Conservation (phyloP, 2,113 vertebrate genomes). For the Mus spicilegus region DNA sequence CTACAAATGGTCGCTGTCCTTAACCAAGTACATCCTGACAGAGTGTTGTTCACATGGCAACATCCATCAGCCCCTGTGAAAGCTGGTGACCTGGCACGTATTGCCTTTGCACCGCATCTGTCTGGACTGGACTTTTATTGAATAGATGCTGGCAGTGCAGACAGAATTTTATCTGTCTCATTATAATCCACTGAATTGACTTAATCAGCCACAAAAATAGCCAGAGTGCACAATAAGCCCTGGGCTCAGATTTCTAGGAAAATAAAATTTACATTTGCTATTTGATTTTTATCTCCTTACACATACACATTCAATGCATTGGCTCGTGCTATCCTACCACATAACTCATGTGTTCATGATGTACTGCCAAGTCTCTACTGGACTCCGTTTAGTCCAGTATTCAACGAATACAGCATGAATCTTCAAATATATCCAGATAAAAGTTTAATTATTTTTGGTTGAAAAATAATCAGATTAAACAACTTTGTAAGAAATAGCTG, state of each 20-base stretch:
- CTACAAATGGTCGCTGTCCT: slow-evolving; percentile 18
- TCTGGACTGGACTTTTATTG: slow-evolving; percentile 36
- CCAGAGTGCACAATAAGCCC: not conserved
- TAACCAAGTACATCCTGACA: slow-evolving; percentile 2
- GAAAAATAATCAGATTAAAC: not conserved
- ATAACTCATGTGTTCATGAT: not conserved
- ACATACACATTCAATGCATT: not conserved
- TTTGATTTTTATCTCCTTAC: not conserved
- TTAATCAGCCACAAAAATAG: slow-evolving; percentile 67
- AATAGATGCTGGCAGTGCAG: slow-evolving; percentile 21
- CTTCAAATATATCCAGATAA: not conserved
- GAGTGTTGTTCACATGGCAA: slow-evolving; percentile 61
- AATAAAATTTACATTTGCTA: not conserved
- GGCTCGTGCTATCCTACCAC: not conserved
- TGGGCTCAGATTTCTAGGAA: slow-evolving; percentile 53
- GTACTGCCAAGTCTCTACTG: not conserved
- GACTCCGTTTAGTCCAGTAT: not conserved
- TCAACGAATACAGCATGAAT: not conserved
- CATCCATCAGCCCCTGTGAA: slow-evolving; percentile 5
- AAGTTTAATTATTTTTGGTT: not conserved
- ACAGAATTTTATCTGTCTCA: slow-evolving; percentile 56
- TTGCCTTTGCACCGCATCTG: slow-evolving; percentile 13
- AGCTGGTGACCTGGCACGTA: slow-evolving; percentile 16
- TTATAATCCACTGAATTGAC: slow-evolving; percentile 62
- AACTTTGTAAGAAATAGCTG: slow-evolving; percentile 7